Percentiles rank a stretch among this genome's conserved stretches.
Evolutionary conservation across 35 echinoderm and acorn worm genomes (phyloP).

Genomic region (Strongylocentrotus purpuratus): DNA sequence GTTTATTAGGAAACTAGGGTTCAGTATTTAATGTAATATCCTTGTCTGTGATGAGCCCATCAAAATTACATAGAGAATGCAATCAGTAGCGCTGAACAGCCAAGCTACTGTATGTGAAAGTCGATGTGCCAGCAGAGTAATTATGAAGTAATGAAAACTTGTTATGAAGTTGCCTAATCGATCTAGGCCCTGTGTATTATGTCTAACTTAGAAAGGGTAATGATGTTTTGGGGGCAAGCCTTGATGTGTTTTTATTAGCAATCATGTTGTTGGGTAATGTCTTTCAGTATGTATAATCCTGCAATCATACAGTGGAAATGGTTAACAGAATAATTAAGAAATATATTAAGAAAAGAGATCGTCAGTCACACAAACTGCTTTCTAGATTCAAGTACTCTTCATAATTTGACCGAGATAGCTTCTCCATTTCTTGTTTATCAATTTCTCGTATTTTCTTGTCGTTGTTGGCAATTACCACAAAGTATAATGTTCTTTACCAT

Average conservation of each 20-base stretch:
- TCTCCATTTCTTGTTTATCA: too few relatives aligned
- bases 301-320: too few relatives aligned
- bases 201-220: not conserved
- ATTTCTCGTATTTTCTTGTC: too few relatives aligned
- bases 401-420: too few relatives aligned
- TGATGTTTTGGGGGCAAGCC: not conserved
- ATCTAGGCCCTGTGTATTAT: not conserved
- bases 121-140: too few relatives aligned
- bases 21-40: not conserved
- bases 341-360: too few relatives aligned
- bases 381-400: too few relatives aligned
- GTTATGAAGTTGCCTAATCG: not conserved
- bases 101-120: not conserved
- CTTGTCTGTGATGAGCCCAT: not conserved
- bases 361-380: too few relatives aligned
- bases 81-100: not conserved
- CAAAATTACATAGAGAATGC: not conserved
- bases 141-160: not conserved
- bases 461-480: too few relatives aligned
- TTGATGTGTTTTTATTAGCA: not conserved
- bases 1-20: not conserved
- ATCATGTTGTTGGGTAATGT: not conserved
- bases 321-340: too few relatives aligned
- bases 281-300: too few relatives aligned
- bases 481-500: too few relatives aligned